Base-by-base conservation (phyloP, 2,888 invertebrate genomes). In the Leucophenga montana region DNA sequence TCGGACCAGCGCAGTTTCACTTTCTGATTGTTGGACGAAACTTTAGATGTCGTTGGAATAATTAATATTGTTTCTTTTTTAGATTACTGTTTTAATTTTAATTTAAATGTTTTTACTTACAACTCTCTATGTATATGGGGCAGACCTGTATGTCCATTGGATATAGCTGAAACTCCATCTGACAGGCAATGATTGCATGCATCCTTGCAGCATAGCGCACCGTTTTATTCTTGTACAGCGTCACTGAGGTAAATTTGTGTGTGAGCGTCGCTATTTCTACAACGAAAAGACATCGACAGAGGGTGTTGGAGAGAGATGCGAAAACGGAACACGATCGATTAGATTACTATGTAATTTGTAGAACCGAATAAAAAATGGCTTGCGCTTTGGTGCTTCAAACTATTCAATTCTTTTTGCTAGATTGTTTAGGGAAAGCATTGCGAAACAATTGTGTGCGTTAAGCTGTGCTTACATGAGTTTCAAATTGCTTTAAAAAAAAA, bases 111-210 rank as follows among this genome's bases (percentile, higher is more conserved):
- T 33, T 0, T 59, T 82, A 92, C 95, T 93, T 88, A 95, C 95
- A 95, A 86, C 95, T 95, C 88, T 95, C 95, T 74, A 95, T 93
- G 80, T 93, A 93, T 83, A 95, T 93, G 11, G 95, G 94, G 84
- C 95, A 95, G 46, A 93, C 92, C 90, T 95, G 95, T 80, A 95
- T 94, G 86, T 95, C 95, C 93, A 95, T 94, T 27, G 95, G 95
- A 85, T 95, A 95, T 66, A 94, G 91, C 86, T 94, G 94, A 86
- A 95, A 95, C 86, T 95, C 94, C 94, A 95, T 95, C 89, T 95
- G 94, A 86, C 95, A 95, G 71, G 95, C 95, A 67, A 95, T 93
- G 78, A 95, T 94, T 0, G 95, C 94, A 85, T 95, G 94, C 94
- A 95, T 94, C 75, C 95, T 90, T 0, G 94, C 94, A 4, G 94